Evolutionary conservation across 2,113 vertebrate genomes (phyloP).

Genomic region (Dicrurus megarhynchus): DNA sequence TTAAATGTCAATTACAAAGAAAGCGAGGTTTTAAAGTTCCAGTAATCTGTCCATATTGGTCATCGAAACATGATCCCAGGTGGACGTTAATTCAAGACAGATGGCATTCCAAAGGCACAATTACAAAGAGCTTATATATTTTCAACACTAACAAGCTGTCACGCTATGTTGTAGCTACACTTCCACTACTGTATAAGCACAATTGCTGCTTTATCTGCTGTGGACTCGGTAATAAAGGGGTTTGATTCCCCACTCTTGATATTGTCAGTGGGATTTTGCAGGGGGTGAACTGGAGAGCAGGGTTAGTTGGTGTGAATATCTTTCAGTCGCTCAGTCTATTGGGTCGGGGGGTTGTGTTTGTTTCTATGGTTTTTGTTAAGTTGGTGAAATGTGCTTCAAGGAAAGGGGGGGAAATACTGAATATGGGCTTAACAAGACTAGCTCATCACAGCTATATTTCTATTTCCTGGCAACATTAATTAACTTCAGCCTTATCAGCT

Average conservation of each 20-base stretch:
- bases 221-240: background rate
- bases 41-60: conserved; percentile 85
- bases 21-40: conserved; percentile 84
- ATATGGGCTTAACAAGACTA: background rate
- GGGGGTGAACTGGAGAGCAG: background rate
- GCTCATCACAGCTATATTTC: background rate
- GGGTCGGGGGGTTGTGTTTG: background rate
- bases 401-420: background rate
- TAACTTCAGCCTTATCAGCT: background rate
- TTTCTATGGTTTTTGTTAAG: background rate
- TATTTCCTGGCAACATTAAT: background rate
- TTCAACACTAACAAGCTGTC: conserved; percentile 82
- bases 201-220: conserved; percentile 52
- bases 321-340: background rate
- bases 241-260: background rate
- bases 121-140: conserved; percentile 84
- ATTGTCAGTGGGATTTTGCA: background rate
- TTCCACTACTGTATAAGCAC: conserved; percentile 53
- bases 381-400: background rate
- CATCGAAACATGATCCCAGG: conserved; percentile 87
- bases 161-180: conserved; percentile 58
- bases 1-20: conserved; percentile 90
- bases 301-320: background rate
- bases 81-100: conserved; percentile 89
- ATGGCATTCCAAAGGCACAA: conserved; percentile 89